Percentiles rank a stretch among this genome's conserved stretches.
These are phyloP conservation scores for Heterohyrax brucei DNA, from an alignment of 2,797 vertebrate species.

Conservation along the genomic window DNA sequence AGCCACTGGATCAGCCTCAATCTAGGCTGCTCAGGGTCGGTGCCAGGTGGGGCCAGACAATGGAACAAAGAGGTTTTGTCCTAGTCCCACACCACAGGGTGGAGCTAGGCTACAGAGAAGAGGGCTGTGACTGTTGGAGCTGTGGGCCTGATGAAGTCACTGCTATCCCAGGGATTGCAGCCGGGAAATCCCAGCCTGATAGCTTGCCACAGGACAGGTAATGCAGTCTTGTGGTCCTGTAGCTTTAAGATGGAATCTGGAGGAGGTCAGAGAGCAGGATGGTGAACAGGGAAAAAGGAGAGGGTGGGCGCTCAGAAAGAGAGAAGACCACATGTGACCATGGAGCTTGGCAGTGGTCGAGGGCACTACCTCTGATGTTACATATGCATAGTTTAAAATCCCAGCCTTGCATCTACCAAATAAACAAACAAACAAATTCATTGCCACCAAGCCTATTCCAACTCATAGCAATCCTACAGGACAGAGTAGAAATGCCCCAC, in stretches of 20 bases:
- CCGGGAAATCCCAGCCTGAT: neutral
- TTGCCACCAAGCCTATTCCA: no score
- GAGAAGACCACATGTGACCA: neutral
- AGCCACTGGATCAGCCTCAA: neutral
- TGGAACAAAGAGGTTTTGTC: slow-evolving; percentile 70
- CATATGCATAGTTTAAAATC: neutral
- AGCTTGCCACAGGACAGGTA: neutral
- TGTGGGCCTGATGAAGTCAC: neutral
- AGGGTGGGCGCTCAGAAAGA: neutral
- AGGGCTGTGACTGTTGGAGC: neutral
- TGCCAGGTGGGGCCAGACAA: neutral
- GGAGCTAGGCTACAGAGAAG: neutral
- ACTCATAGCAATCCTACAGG: no score
- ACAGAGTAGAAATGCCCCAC: no score
- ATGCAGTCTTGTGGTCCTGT: neutral
- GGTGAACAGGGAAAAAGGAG: neutral
- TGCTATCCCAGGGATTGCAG: neutral
- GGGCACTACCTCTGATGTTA: neutral
- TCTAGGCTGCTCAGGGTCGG: neutral
- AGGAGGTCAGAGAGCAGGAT: neutral
- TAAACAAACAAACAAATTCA: no score
- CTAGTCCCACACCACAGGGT: neutral
- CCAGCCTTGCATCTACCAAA: neutral
- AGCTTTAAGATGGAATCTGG: neutral
- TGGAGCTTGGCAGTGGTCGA: neutral